Evolutionary conservation across 2,888 invertebrate genomes (phyloP).

Genomic region (Lepidochrysops patricia): DNA sequence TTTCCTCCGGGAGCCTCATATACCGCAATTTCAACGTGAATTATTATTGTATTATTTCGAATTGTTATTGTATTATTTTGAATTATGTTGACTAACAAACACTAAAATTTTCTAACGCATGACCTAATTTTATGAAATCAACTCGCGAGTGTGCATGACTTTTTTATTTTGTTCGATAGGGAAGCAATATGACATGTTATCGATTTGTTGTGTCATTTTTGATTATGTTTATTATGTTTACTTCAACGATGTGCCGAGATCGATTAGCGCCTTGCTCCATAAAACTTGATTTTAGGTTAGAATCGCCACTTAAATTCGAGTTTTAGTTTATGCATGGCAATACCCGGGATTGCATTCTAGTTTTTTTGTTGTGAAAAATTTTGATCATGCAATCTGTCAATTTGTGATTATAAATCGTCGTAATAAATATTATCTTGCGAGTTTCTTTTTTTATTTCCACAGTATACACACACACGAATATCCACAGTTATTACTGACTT

Average conservation of each 20-base stretch:
- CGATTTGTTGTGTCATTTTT: constrained; percentile 31
- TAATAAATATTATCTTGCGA: constrained; percentile 58
- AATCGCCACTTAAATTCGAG: constrained; percentile 54
- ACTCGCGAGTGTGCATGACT: constrained; percentile 72
- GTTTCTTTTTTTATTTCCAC: no score
- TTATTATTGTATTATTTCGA: constrained; percentile 29
- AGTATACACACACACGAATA: no score
- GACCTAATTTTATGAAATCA: constrained; percentile 54
- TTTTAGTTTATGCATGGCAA: constrained; percentile 69
- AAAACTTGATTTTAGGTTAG: constrained; percentile 66
- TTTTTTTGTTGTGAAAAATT: constrained; percentile 65
- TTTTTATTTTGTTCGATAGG: constrained; percentile 24
- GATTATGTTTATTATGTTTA: constrained; percentile 54
- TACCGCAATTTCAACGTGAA: constrained; percentile 30
- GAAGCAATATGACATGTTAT: constrained; percentile 48
- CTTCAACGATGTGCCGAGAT: constrained; percentile 60
- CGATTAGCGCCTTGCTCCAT: constrained; percentile 52
- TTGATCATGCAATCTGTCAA: constrained; percentile 67
- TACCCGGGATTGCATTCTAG: constrained; percentile 66
- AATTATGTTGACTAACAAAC: constrained; percentile 68
- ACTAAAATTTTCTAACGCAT: constrained; percentile 71
- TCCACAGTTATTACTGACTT: no score
- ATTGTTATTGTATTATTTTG: constrained; percentile 50
- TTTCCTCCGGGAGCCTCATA: constrained; percentile 48
- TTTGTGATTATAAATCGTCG: constrained; percentile 40